Evolutionary conservation across 2,113 vertebrate species (phyloP).

Genomic region (Tupaia chinensis): DNA sequence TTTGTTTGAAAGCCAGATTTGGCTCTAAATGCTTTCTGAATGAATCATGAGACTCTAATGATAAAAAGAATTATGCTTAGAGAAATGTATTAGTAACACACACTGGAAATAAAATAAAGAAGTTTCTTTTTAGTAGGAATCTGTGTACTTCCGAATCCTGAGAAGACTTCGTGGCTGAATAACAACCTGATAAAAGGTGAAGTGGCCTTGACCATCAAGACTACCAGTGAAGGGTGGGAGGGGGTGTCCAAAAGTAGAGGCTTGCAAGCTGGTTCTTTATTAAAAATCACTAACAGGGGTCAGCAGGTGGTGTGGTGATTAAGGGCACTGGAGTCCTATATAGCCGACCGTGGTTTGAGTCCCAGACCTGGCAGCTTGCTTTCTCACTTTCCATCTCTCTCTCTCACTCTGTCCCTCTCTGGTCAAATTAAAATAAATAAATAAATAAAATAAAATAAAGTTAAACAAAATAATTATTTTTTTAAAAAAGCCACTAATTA

Average conservation of each 20-base stretch:
- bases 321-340: too few species aligned
- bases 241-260: neutral
- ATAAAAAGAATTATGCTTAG: conserved; percentile 42
- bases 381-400: too few species aligned
- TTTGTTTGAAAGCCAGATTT: conserved; percentile 50
- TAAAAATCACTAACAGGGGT: neutral
- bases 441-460: too few species aligned
- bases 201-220: neutral
- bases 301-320: too few species aligned
- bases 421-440: too few species aligned
- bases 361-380: too few species aligned
- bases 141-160: neutral
- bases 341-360: too few species aligned
- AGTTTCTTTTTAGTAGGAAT: neutral
- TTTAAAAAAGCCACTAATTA: neutral
- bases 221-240: neutral
- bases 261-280: neutral
- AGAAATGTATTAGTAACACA: neutral
- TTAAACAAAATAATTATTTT: neutral
- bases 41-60: conserved; percentile 49
- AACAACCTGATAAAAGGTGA: neutral
- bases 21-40: conserved; percentile 42
- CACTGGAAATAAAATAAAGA: neutral
- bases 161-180: neutral
- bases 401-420: too few species aligned